These are phyloP conservation scores for Machaerirhynchus nigripectus DNA, from an alignment of 2,113 vertebrate genomes.

Conservation along the genomic window DNA sequence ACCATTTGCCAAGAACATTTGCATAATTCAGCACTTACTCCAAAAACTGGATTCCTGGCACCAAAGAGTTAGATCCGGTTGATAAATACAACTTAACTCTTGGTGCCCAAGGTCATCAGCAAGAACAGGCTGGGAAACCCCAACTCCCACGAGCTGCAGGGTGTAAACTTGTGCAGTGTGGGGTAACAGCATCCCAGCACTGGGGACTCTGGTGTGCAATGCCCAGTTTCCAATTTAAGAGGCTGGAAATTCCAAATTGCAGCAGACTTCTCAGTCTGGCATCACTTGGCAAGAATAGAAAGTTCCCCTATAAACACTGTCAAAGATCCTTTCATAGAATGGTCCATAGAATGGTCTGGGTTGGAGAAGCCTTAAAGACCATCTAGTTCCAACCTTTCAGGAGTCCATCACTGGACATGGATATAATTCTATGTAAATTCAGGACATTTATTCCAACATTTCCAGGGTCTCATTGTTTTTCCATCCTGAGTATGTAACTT, in stretches of 20 bases:
- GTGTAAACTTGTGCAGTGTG: rapidly evolving
- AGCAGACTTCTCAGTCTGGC: background rate
- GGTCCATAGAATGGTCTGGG: background rate
- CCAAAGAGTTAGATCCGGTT: background rate
- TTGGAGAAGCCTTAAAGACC: background rate
- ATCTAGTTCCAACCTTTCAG: background rate
- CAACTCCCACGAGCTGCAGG: rapidly evolving
- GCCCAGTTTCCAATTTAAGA: background rate
- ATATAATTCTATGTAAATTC: background rate
- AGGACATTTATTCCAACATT: background rate
- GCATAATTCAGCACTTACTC: background rate
- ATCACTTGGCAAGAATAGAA: background rate
- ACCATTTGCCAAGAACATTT: background rate
- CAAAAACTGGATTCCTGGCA: conserved; percentile 30
- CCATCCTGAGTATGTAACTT: background rate
- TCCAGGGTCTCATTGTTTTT: background rate
- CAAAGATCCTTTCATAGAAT: background rate
- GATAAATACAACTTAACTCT: background rate
- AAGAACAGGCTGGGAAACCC: background rate
- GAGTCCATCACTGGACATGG: background rate
- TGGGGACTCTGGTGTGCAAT: background rate
- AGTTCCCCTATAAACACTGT: background rate
- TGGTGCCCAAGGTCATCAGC: background rate
- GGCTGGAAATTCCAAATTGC: background rate
- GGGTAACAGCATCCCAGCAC: rapidly evolving